A percentile compares a stretch with the other conserved stretches of the same genome.
Conservation (phyloP, 1,140 invertebrate genomes). For the Bombus confusus region DNA sequence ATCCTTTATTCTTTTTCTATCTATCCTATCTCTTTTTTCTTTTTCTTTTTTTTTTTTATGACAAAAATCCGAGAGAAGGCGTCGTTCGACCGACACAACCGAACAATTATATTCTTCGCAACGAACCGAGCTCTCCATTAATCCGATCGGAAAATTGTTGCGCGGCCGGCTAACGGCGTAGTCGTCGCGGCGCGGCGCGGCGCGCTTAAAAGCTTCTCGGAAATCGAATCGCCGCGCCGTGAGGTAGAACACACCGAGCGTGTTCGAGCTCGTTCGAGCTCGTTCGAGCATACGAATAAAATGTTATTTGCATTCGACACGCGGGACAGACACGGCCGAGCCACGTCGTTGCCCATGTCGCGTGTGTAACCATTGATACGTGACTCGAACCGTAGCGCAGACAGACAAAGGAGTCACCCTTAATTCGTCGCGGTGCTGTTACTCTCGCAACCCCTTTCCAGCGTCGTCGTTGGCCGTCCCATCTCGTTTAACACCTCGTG, state of each 20-base stretch:
- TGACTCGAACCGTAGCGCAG: neutral
- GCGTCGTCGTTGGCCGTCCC: neutral
- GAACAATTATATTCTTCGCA: conserved; percentile 20
- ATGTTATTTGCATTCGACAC: conserved; percentile 25
- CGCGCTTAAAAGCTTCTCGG: conserved; percentile 20
- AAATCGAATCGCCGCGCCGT: conserved; percentile 20
- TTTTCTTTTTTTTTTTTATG: neutral
- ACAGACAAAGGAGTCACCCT: conserved; percentile 28
- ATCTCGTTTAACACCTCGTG: neutral
- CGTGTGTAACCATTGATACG: conserved; percentile 35
- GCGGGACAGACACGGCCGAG: neutral
- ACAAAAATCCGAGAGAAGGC: conserved; percentile 7
- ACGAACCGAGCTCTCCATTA: neutral
- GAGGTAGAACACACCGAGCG: neutral
- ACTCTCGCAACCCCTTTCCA: neutral
- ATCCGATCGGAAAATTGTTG: conserved; percentile 46
- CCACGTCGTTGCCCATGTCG: neutral
- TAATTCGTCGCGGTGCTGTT: conserved; percentile 17
- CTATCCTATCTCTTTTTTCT: too few species aligned
- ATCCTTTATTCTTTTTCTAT: neutral
- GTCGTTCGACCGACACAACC: neutral
- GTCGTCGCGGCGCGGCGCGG: neutral
- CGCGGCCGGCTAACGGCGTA: neutral
- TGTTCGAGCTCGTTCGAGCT: neutral
- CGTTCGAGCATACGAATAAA: conserved; percentile 25